Evolutionary conservation across 2,888 invertebrate species (phyloP), one percentile per base, ranked within the genome.

Genomic region (Antheraea yamamai): DNA sequence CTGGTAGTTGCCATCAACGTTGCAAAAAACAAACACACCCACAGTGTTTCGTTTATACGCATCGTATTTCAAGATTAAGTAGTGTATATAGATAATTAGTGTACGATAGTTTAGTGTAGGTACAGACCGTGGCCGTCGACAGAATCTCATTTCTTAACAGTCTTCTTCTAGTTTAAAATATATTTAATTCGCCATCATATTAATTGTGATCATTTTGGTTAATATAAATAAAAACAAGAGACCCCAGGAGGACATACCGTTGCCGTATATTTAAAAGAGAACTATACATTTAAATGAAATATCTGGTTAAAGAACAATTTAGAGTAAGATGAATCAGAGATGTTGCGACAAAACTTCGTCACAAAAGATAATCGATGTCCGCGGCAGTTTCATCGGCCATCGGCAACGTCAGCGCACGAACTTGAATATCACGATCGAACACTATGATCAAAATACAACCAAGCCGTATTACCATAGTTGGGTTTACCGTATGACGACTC

Each of bases 391-490:
- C 84, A 84, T 84, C 85, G 85, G 87, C 86, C 83, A 16, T 26
- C 58, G 52, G 20, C 61, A 26, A 66, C 64, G 81, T 82, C 80
- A 82, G 85, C 81, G 89, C 93, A 91, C 92, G 93, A 93, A 87
- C 86, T 87, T 82, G 81, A 84, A 85, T 85, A 82, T 93, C 94
- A 94, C 94, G 94, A 94, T 91, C 90, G 90, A 85, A 86, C 86
- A 89, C 89, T 92, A 91, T 91, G 92, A 92, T 91, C 92, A 89
- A 90, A 92, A 91, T 90, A 90, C 92, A 87, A 88, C 88, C 83
- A 85, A 83, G 86, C 87, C 83, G 88, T 90, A 92, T 93, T 94
- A 93, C 89, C 92, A 93, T 93, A 92, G 88, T 87, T 87, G 86
- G 78, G 77, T 84, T 84, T 91, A 91, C 89, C 86, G 90, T 91